phyloP scores from a whole-genome alignment of 2,113 vertebrate genomes.

The Rhizomys pruinosus region DNA sequence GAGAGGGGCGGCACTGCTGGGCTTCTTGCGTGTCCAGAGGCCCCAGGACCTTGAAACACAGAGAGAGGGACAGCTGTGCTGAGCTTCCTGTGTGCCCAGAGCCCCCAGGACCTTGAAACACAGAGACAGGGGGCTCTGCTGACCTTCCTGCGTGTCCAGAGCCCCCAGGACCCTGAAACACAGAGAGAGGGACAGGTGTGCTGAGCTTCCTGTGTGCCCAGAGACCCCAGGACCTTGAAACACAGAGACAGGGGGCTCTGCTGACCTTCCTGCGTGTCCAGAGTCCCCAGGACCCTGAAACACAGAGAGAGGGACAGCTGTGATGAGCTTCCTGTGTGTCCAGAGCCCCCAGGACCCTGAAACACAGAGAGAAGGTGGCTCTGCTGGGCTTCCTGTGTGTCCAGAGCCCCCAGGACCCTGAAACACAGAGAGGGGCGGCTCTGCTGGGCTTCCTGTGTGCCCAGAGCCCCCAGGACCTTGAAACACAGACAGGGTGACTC shows the following conservation, averaged over 20 bases:
- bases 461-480: background rate
- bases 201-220: background rate
- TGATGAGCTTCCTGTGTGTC: background rate
- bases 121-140: background rate
- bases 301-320: background rate
- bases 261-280: background rate
- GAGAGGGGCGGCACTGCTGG: background rate
- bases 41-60: too few relatives aligned
- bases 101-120: background rate
- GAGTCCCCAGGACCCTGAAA: background rate
- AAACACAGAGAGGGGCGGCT: background rate
- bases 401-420: background rate
- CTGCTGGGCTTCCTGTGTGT: background rate
- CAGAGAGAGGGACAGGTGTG: background rate
- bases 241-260: background rate
- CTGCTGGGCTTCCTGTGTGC: background rate
- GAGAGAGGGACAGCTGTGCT: too few relatives aligned
- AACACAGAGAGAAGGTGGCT: background rate
- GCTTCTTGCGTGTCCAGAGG: accelerated
- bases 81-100: accelerated
- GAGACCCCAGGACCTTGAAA: background rate
- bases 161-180: too few relatives aligned
- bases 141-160: accelerated
- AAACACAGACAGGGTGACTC: too few relatives aligned
- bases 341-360: background rate